Evolutionary conservation across 1,140 invertebrate species (phyloP).

Genomic region (Riptortus pedestris): DNA sequence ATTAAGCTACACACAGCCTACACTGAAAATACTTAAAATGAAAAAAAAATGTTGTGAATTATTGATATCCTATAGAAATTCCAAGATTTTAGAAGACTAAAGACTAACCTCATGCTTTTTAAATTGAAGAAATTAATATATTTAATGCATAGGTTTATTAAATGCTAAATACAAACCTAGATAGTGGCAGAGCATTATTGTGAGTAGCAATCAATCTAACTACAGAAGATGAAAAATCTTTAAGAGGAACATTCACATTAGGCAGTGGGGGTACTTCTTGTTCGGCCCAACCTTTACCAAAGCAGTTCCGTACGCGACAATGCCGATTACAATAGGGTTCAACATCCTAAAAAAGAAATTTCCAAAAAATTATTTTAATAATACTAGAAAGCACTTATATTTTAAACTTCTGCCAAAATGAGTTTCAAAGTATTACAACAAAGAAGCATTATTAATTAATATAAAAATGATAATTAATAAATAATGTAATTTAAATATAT

Average conservation of each 20-base stretch:
- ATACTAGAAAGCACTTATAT: background rate
- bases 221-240: conserved; percentile 50
- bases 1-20: too few relatives aligned
- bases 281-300: conserved; percentile 61
- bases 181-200: conserved; percentile 55
- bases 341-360: conserved; percentile 15
- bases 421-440: background rate
- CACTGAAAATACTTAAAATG: too few relatives aligned
- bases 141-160: too few relatives aligned
- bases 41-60: too few relatives aligned
- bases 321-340: conserved; percentile 53
- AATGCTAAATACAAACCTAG: conserved; percentile 47
- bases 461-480: too few relatives aligned
- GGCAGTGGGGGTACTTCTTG: conserved; percentile 58
- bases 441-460: too few relatives aligned
- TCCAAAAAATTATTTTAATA: too few relatives aligned
- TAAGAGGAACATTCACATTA: conserved; percentile 57
- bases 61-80: background rate
- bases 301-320: conserved; percentile 35
- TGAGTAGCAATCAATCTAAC: conserved; percentile 57
- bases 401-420: background rate
- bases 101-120: too few relatives aligned
- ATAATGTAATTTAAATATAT: too few relatives aligned
- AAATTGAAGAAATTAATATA: too few relatives aligned
- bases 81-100: conserved; percentile 34